Evolutionary conservation across 2,113 vertebrate genomes (phyloP), one percentile per base, ranked within the genome.

Genomic region (Xiphophorus maculatus): DNA sequence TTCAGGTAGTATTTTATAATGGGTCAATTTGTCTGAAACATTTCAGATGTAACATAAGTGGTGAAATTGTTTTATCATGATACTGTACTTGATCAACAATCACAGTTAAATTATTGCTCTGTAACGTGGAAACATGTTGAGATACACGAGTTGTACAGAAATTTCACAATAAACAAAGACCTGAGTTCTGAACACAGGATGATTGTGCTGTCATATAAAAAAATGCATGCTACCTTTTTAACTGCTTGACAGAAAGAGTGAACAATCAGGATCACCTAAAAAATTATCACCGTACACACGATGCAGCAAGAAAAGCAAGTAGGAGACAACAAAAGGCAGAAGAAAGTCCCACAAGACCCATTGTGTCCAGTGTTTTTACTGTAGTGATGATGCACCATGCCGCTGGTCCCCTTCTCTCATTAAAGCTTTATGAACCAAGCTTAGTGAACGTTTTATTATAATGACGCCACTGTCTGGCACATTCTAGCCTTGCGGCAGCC

Each of bases 381-480:
- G 87, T 90, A 87, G 85, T 54, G 75, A 88, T 91, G 85, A 91
- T 88, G 81, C 86, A 89, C 80, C 84, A 33, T 87, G 85, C 82
- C 32, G 13, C 80, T 68, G 75, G 82, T 84, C 84, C 77, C 70
- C 60, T 88, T 80, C 77, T 84, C 84, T 90, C 85, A 88, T 93
- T 92, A 91, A 91, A 91, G 83, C 79, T 91, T 92, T 88, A 90
- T 89, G 84, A 91, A 84, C 79, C 89, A 72, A 85, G 81, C 80
- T 91, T 86, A 88, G 84, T 75, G 74, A 75, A 76, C 81, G 79
- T 90, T 91, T 92, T 93, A 91, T 91, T 87, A 89, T 86, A 81
- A 82, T 89, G 85, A 91, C 84, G 85, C 88, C 86, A 87, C 83
- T 86, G 89, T 86, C 87, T 89, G 87, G 89, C 89, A 89, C 77